phyloP scores from a whole-genome alignment of 2,797 vertebrate species.

The Lacerta bilineata region DNA sequence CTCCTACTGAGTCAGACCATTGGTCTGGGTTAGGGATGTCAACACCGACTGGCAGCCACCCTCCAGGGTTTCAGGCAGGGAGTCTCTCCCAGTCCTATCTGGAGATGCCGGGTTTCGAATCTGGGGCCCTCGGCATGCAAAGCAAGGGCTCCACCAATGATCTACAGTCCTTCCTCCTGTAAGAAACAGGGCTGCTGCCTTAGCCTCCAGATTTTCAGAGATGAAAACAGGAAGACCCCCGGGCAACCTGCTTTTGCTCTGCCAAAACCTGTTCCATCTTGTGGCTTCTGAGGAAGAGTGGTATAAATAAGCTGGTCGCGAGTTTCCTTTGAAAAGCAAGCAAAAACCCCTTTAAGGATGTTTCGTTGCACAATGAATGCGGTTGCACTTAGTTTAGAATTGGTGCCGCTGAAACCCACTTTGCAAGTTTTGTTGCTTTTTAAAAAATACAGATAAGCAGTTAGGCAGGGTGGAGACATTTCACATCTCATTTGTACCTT shows the following conservation, averaged over 20 bases:
- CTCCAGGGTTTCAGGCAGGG: no score
- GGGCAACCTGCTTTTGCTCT: not conserved
- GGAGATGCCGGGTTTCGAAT: no score
- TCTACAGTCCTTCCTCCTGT: no score
- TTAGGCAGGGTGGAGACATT: no score
- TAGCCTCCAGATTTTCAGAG: not conserved
- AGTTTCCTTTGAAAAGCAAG: not conserved
- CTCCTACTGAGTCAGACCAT: no score
- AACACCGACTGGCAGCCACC: no score
- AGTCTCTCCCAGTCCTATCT: no score
- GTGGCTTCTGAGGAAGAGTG: not conserved
- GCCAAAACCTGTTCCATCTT: no score
- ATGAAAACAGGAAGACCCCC: not conserved
- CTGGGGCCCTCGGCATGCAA: no score
- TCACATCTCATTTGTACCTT: no score
- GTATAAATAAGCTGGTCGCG: not conserved
- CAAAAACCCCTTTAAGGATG: not conserved
- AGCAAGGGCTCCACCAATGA: no score
- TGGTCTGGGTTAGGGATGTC: no score
- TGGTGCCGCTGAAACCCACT: not conserved
- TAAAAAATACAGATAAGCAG: not conserved
- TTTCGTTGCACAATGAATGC: not conserved
- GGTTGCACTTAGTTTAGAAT: not conserved
- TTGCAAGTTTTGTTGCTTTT: not conserved
- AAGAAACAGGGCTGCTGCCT: not conserved